Evolutionary conservation across 2,113 vertebrate genomes (phyloP).

Genomic region (Oryzias woworae): DNA sequence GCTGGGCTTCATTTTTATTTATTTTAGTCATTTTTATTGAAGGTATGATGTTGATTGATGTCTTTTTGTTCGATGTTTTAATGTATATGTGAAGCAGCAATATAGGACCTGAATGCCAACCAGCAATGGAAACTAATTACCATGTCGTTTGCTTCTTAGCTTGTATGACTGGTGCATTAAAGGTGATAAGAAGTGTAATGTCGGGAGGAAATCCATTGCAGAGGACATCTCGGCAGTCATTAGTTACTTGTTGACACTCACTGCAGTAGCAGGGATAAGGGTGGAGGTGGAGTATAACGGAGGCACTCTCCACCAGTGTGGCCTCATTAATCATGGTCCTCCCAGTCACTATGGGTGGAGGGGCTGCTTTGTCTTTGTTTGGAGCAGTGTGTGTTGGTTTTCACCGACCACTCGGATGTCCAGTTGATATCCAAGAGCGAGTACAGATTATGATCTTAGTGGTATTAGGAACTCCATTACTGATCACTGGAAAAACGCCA

Average conservation of each 20-base stretch:
- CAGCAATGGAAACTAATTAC: conserved; percentile 22
- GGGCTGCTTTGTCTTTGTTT: conserved; percentile 52
- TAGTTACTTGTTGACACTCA: conserved; percentile 61
- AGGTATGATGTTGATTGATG: too few relatives aligned
- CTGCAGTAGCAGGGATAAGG: conserved; percentile 41
- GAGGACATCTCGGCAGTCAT: conserved; percentile 56
- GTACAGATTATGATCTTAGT: conserved; percentile 25
- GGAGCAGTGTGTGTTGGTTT: conserved; percentile 44
- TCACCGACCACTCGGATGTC: conserved; percentile 41
- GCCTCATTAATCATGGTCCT: conserved; percentile 76
- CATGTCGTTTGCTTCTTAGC: conserved; percentile 9
- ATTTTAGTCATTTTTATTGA: too few relatives aligned
- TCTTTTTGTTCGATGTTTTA: too few relatives aligned
- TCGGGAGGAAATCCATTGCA: conserved; percentile 48
- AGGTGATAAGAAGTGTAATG: conserved; percentile 30
- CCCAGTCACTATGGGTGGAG: conserved; percentile 39
- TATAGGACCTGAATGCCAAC: neutral
- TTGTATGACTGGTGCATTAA: conserved; percentile 11
- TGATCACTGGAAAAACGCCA: conserved; percentile 40
- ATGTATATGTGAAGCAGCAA: neutral
- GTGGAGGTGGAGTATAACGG: conserved; percentile 59
- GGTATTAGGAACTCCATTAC: conserved; percentile 51
- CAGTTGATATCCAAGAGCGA: conserved; percentile 22
- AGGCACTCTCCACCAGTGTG: conserved; percentile 59
- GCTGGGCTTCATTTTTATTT: too few relatives aligned